Evolutionary conservation across 2,888 invertebrate genomes (phyloP).

Genomic region (Synergus laeviventris): DNA sequence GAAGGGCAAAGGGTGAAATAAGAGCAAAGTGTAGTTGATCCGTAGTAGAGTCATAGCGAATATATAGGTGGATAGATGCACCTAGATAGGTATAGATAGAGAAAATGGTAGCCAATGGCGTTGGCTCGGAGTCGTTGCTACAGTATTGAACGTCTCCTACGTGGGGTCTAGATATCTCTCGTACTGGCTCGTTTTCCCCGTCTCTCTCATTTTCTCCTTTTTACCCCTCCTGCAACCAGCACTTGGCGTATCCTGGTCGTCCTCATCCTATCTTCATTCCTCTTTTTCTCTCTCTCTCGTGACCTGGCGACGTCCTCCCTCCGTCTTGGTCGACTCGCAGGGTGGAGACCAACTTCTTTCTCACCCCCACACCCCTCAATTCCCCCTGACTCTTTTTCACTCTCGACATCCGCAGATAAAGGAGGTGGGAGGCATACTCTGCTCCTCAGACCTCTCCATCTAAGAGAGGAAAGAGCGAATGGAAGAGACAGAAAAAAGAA

Average conservation of each 20-base stretch:
- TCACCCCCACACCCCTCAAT: conserved; percentile 45
- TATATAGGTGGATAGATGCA: conserved; percentile 45
- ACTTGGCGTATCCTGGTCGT: conserved; percentile 54
- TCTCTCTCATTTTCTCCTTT: conserved; percentile 52
- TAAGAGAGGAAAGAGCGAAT: neutral
- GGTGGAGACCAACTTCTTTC: conserved; percentile 60
- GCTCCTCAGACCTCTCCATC: conserved; percentile 29
- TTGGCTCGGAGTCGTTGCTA: conserved; percentile 66
- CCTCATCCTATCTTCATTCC: conserved; percentile 50
- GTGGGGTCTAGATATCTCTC: conserved; percentile 69
- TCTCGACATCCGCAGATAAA: conserved; percentile 37
- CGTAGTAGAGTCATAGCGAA: conserved; percentile 49
- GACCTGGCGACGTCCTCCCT: conserved; percentile 68
- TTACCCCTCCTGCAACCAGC: conserved; percentile 54
- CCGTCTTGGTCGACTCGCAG: conserved; percentile 56
- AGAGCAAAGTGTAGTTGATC: conserved; percentile 48
- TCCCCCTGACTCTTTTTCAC: conserved; percentile 47
- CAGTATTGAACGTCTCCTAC: conserved; percentile 75
- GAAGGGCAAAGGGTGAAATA: conserved; percentile 38
- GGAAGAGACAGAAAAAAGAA: conserved; percentile 21
- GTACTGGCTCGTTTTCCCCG: conserved; percentile 57
- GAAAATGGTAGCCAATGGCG: conserved; percentile 75
- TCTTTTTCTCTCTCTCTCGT: conserved; percentile 56
- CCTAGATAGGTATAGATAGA: conserved; percentile 52
- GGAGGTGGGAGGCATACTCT: conserved; percentile 39